Evolutionary conservation across 1,140 invertebrate genomes (phyloP).

Genomic region (Anagrus nilaparvatae): DNA sequence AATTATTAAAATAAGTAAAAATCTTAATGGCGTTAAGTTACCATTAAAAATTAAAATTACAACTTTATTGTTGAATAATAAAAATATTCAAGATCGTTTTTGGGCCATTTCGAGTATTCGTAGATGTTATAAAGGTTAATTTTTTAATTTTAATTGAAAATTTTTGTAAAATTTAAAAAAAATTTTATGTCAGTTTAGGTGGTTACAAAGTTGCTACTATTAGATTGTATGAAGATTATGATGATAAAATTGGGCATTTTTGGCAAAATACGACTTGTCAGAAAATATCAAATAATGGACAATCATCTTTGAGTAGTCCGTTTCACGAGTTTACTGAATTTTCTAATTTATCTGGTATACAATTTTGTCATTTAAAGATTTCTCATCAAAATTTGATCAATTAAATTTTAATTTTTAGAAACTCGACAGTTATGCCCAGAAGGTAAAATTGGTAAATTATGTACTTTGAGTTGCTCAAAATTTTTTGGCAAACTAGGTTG

Average conservation of each 20-base stretch:
- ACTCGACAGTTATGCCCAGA: neutral
- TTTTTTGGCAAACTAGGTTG: slow-evolving; percentile 1
- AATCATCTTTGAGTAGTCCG: no score
- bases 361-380: no score
- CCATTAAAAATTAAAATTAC: slow-evolving; percentile 7
- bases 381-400: no score
- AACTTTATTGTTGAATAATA: neutral
- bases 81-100: slow-evolving; percentile 1
- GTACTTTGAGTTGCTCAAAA: slow-evolving; percentile 5
- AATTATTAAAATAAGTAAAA: slow-evolving; percentile 7
- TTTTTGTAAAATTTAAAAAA: neutral
- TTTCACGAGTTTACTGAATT: no score
- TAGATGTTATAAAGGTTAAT: slow-evolving; percentile 12
- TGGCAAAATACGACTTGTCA: slow-evolving; percentile 12
- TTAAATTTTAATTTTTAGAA: slow-evolving; percentile 2
- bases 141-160: neutral
- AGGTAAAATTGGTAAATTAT: slow-evolving; percentile 7
- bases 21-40: neutral
- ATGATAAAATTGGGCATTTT: neutral
- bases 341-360: no score
- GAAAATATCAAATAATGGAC: slow-evolving; percentile 1
- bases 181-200: neutral
- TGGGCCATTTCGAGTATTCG: slow-evolving; percentile 14
- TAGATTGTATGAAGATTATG: slow-evolving; percentile 2
- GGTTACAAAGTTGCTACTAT: slow-evolving; percentile 8